phyloP scores from a whole-genome alignment of 1,140 invertebrate species.

The Achatina immaculata region DNA sequence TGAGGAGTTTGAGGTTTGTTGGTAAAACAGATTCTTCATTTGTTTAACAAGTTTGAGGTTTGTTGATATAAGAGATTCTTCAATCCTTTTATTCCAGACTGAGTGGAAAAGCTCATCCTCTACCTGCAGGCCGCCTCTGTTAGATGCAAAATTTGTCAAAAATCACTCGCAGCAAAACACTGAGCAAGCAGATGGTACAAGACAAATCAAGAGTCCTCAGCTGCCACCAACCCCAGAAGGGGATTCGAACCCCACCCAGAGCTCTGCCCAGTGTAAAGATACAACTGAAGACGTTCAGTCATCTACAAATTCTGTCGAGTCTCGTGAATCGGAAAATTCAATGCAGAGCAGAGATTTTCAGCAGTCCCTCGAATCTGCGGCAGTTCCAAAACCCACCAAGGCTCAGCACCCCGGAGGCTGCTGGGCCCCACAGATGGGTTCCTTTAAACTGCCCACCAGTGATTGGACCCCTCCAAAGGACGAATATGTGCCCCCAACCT shows the following conservation, averaged over 20 bases:
- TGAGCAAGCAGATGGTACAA: neutral
- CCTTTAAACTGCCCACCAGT: slow-evolving; percentile 30
- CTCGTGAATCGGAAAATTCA: neutral
- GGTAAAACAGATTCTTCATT: too few species aligned
- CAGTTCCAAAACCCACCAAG: neutral
- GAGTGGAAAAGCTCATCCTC: slow-evolving; percentile 20
- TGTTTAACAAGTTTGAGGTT: too few species aligned
- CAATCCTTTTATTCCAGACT: slow-evolving; percentile 16
- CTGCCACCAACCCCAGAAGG: neutral
- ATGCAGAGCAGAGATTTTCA: too few species aligned
- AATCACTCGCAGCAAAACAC: neutral
- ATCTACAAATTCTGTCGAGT: neutral
- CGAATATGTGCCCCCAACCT: slow-evolving; percentile 38
- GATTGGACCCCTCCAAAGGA: slow-evolving; percentile 36
- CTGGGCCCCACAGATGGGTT: slow-evolving; percentile 7
- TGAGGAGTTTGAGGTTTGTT: too few species aligned
- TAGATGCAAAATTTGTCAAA: neutral
- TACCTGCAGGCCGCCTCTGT: slow-evolving; percentile 25
- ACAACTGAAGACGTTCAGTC: neutral
- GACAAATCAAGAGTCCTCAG: neutral
- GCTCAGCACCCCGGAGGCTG: neutral
- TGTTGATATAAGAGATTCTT: too few species aligned
- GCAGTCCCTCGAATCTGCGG: neutral
- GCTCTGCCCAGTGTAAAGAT: neutral
- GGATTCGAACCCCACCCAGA: neutral